These are phyloP conservation scores for Drosophila fulvimacula DNA, from an alignment of 2,888 invertebrate genomes.

Conservation along the genomic window DNA sequence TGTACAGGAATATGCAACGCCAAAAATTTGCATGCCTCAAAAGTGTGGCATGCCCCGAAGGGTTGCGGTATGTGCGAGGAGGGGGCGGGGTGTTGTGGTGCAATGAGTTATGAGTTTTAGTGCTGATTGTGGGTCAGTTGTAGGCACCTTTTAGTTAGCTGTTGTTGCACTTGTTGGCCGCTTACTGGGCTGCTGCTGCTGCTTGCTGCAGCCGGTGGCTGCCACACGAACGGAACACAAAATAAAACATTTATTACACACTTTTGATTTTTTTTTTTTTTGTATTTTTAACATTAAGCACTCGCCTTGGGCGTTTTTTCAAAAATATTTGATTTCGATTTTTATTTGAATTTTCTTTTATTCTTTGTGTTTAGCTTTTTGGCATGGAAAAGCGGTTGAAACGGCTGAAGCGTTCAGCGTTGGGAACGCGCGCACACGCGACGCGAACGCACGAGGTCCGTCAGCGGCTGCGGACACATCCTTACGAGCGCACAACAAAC, in stretches of 20 bases:
- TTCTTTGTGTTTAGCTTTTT: slow-evolving; percentile 10
- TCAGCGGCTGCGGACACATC: slow-evolving; percentile 82
- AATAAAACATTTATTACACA: slow-evolving; percentile 11
- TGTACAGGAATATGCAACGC: slow-evolving; percentile 20
- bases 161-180: slow-evolving; percentile 25
- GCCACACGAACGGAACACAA: slow-evolving; percentile 21
- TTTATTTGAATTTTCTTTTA: not conserved
- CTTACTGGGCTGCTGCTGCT: slow-evolving; percentile 17
- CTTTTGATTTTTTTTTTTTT: not conserved
- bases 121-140: slow-evolving; percentile 44
- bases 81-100: not conserved
- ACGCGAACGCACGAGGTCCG: slow-evolving; percentile 76
- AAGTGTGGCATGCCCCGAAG: slow-evolving; percentile 24
- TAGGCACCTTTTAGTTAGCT: slow-evolving; percentile 55
- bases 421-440: slow-evolving; percentile 74
- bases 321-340: slow-evolving; percentile 23
- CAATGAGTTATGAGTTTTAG: slow-evolving; percentile 26
- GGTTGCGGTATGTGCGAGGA: not conserved
- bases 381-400: slow-evolving; percentile 26
- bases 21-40: slow-evolving; percentile 51
- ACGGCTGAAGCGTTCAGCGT: slow-evolving; percentile 58
- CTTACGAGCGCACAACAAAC: slow-evolving; percentile 84
- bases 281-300: slow-evolving; percentile 30
- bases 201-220: slow-evolving; percentile 29
- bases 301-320: slow-evolving; percentile 17